These are phyloP conservation scores for Plebejus melissa DNA, from an alignment of 2,888 invertebrate species.

Conservation along the genomic window DNA sequence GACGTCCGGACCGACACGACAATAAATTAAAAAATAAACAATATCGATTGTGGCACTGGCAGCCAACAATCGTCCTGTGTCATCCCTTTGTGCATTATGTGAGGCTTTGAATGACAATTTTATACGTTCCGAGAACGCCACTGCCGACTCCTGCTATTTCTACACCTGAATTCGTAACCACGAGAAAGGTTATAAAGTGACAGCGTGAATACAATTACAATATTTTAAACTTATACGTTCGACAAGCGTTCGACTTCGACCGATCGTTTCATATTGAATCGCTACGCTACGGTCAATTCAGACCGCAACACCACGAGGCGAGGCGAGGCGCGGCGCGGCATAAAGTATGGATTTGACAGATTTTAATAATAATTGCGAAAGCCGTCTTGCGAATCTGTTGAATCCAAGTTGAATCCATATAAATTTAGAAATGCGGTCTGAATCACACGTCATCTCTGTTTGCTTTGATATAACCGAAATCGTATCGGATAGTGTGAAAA, in stretches of 20 bases:
- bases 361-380: no score
- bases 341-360: no score
- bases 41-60: conserved; percentile 31
- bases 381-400: no score
- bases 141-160: conserved; percentile 2
- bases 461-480: no score
- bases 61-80: conserved; percentile 33
- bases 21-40: conserved; percentile 36
- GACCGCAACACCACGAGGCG: no score
- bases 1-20: conserved; percentile 23
- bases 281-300: no score
- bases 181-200: neutral
- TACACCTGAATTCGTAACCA: conserved; percentile 22
- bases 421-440: no score
- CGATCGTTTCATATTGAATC: no score
- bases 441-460: no score
- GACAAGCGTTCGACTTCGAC: neutral
- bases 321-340: no score
- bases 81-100: conserved; percentile 23
- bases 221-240: neutral
- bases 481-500: no score
- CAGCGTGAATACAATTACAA: neutral
- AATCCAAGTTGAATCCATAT: no score
- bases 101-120: conserved; percentile 21
- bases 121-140: conserved; percentile 19